These are phyloP conservation scores for Vidua macroura DNA, from an alignment of 2,113 vertebrate genomes.

Conservation along the genomic window DNA sequence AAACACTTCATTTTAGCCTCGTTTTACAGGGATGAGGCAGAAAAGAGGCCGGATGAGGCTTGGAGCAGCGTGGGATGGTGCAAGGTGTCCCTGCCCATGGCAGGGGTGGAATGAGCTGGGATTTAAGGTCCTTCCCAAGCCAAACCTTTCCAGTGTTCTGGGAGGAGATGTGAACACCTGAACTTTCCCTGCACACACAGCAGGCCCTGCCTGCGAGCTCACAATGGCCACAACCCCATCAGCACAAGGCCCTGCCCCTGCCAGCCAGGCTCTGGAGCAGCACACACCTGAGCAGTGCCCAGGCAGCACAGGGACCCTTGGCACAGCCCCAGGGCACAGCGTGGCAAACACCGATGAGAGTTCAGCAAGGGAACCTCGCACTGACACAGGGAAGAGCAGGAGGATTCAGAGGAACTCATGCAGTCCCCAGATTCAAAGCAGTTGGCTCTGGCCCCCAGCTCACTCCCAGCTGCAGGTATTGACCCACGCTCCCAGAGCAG, in stretches of 20 bases:
- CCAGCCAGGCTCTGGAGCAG: background rate
- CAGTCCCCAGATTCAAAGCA: accelerated
- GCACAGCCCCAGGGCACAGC: background rate
- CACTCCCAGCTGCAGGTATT: accelerated
- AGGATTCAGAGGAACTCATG: accelerated
- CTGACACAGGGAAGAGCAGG: accelerated
- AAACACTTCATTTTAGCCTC: background rate
- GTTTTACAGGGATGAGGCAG: background rate
- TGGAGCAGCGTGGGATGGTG: background rate
- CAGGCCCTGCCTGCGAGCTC: background rate
- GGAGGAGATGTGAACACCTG: accelerated
- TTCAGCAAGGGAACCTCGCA: accelerated
- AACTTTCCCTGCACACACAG: accelerated
- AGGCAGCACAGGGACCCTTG: accelerated
- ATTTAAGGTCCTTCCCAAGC: background rate
- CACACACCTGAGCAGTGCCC: accelerated
- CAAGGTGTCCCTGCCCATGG: background rate
- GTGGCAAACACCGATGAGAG: accelerated
- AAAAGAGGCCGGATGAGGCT: background rate
- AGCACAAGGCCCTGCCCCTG: accelerated
- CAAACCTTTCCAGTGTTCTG: background rate
- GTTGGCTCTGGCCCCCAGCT: background rate
- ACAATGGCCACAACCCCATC: accelerated
- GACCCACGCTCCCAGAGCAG: background rate
- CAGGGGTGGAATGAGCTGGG: background rate